Base-by-base conservation (phyloP, 1,140 invertebrate species). In the Drosophila sulfurigaster region DNA sequence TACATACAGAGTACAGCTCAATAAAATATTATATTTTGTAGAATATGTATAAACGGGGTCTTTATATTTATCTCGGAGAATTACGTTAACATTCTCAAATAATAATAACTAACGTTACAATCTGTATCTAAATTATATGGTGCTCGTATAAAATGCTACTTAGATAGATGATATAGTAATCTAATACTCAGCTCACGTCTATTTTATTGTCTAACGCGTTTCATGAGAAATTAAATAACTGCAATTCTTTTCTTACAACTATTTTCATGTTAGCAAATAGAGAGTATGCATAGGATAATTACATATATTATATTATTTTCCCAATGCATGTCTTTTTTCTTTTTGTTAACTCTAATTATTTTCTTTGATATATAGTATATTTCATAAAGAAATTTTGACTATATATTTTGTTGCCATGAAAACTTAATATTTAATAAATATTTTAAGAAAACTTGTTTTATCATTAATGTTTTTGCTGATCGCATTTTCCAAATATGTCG, bases 141-240 rank as follows among this genome's bases (percentile, higher is more conserved):
- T 25, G 11, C 13, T 48, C 8, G 35, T 38, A 10, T 38, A 38
- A 38, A 10, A 49, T 49, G 48, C 20, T 4, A 1, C 20, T 7
- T 25, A 25, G 16, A 25, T 49, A 49, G 20, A 49, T 49, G 16
- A 43, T 49, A 25, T 49, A 25, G 48, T 10, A 49, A 25, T 49
- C 16, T 49, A 25, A 25, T 49, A 25, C 6, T 20, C 20, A 28
- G 8, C 20, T 4, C 20, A 25, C 1, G 16, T 28, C 15, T 20
- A 49, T 10, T 8, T 25, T 25, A 49, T 25, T 49, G 3, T 11
- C 20, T 49, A 25, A 11, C 6, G 5, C 10, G 15, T 25, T 49
- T 10, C 20, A 20, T 49, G 48, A 28, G 48, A 49, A 49, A 25
- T 43, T 13, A 13, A 43, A 43, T 43, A 43, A 43, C 41, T 43